Evolutionary conservation across 1,140 invertebrate genomes (phyloP), one percentile per base, ranked within the genome.

Genomic region (Calephelis virginiensis): DNA sequence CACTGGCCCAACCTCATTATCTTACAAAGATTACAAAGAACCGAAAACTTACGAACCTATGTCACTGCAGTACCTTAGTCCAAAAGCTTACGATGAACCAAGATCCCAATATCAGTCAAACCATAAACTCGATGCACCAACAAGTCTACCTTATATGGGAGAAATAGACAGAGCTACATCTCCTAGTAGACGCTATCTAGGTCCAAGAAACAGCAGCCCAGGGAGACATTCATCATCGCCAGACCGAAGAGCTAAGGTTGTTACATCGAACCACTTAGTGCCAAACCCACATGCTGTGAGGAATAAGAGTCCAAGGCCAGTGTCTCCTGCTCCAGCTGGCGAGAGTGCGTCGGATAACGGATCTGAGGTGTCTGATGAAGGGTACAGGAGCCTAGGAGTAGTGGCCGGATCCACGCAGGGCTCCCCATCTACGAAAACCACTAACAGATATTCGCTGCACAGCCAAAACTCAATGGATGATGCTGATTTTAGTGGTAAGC

Each of bases 331-430:
- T 1, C 88, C 88, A 8, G 81, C 79, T 0, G 80, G 89, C 50
- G 92, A 93, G 66, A 92, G 94, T 60, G 94, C 95, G 67, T 96
- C 95, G 67, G 96, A 97, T 83, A 96, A 96, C 73, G 95, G 96
- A 5, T 97, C 96, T 66, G 96, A 97, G 82, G 95, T 97, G 14
- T 97, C 96, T 50, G 96, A 97, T 86, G 96, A 97, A 81, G 96
- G 96, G 6, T 97, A 97, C 79, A 93, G 96, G 77, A 97, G 95
- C 78, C 85, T 96, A 71, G 95, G 95, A 8, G 92, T 95, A 37
- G 93, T 95, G 40, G 94, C 92, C 28, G 89, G 75, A 64, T 91
- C 86, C 6, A 83, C 87, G 1, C 90, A 91, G 66, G 85, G 84
- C 0, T 92, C 86, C 40, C 91, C 84, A 6, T 89, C 84, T 8